phyloP scores from a whole-genome alignment of 2,888 invertebrate genomes.

The Drosophila formosana region DNA sequence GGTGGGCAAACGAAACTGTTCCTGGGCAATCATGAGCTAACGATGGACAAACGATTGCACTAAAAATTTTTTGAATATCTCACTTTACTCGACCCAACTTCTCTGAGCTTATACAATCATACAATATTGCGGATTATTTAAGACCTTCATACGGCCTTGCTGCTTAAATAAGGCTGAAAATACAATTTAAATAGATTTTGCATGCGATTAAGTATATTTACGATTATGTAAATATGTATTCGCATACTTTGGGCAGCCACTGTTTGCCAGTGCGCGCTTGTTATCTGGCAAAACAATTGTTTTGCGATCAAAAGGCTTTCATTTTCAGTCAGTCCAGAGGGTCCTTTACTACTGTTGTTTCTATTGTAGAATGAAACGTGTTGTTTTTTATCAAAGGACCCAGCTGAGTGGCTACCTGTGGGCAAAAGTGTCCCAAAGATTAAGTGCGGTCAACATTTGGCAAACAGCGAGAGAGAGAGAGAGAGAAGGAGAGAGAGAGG shows the following conservation, averaged over 20 bases:
- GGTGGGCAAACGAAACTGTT: too few relatives aligned
- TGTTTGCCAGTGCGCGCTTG: slow-evolving; percentile 1
- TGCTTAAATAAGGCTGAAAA: neutral
- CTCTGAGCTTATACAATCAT: too few relatives aligned
- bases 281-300: slow-evolving; percentile 9
- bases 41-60: too few relatives aligned
- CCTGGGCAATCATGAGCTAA: too few relatives aligned
- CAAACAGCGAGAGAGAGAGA: slow-evolving; percentile 26
- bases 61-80: too few relatives aligned
- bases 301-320: slow-evolving; percentile 13
- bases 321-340: neutral
- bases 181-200: neutral
- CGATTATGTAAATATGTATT: neutral
- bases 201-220: neutral
- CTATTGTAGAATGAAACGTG: neutral
- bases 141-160: neutral
- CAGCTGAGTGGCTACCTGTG: slow-evolving; percentile 19
- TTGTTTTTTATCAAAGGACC: slow-evolving; percentile 12
- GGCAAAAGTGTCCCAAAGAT: slow-evolving; percentile 47
- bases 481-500: neutral
- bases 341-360: slow-evolving; percentile 10
- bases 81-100: too few relatives aligned
- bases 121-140: neutral
- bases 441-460: slow-evolving; percentile 70
- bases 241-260: slow-evolving; percentile 5